phyloP scores from a whole-genome alignment of 2,113 vertebrate genomes.

The Holacanthus passer region DNA sequence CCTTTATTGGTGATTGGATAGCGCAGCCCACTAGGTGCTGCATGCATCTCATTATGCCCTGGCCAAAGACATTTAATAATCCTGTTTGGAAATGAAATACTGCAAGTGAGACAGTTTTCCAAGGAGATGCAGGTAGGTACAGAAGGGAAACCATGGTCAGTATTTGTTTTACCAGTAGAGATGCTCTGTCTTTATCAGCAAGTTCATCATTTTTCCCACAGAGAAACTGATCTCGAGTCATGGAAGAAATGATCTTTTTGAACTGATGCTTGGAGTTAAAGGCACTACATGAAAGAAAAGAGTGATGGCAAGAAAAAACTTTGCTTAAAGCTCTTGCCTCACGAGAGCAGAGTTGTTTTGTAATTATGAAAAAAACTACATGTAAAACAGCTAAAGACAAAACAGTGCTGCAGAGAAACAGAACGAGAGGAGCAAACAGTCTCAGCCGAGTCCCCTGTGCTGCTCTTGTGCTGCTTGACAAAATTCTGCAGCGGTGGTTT shows the following conservation, averaged over 20 bases:
- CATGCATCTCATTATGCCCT: constrained; percentile 2
- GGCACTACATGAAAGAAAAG: not conserved
- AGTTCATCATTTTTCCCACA: not conserved
- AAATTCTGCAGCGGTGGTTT: constrained; percentile 39
- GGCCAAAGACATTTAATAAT: not conserved
- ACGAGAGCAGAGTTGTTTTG: constrained; percentile 6
- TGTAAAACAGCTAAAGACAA: constrained; percentile 24
- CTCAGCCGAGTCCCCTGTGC: constrained; percentile 8
- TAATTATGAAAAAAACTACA: constrained; percentile 11
- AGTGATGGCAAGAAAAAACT: not conserved
- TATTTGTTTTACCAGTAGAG: not conserved
- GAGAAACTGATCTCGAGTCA: not conserved
- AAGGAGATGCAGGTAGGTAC: not conserved
- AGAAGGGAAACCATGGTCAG: not conserved
- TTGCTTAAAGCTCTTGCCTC: not conserved
- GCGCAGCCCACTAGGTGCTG: not conserved
- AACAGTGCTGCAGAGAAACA: constrained; percentile 20
- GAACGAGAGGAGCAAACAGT: not conserved
- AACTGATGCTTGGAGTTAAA: not conserved
- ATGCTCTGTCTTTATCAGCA: not conserved
- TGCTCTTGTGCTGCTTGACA: constrained; percentile 16
- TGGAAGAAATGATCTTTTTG: not conserved
- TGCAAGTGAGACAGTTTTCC: not conserved
- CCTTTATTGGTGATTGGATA: constrained; percentile 1
- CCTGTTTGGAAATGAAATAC: too few species aligned